Evolutionary conservation across 2,113 vertebrate genomes (phyloP).

Genomic region (Xenus cinereus): DNA sequence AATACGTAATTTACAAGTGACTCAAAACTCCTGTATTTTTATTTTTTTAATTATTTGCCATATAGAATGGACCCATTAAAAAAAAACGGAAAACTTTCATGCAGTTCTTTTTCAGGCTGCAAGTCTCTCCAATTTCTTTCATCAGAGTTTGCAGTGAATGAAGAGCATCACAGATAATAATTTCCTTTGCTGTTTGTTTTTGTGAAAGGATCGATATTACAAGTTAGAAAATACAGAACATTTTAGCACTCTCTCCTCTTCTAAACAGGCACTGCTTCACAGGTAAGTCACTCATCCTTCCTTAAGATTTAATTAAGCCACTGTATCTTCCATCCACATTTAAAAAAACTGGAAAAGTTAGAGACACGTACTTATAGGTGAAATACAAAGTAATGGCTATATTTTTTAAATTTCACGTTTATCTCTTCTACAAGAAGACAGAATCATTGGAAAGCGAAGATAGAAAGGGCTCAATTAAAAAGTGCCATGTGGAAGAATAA

Average conservation of each 20-base stretch:
- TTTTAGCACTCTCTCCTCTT: neutral
- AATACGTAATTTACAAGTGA: neutral
- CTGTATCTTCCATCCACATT: neutral
- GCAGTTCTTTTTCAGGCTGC: neutral
- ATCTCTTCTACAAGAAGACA: slow-evolving; percentile 48
- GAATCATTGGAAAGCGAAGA: slow-evolving; percentile 19
- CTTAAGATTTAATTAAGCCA: neutral
- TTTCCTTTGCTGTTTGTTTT: neutral
- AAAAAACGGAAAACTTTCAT: slow-evolving; percentile 25
- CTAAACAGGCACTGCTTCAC: slow-evolving; percentile 10
- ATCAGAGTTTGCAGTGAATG: neutral
- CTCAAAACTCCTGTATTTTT: neutral
- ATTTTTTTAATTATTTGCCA: neutral
- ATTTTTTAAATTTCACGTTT: slow-evolving; percentile 40
- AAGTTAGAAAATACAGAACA: neutral
- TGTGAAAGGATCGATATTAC: neutral
- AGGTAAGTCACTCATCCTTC: neutral
- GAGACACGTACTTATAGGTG: neutral
- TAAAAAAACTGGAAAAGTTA: neutral
- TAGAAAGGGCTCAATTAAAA: slow-evolving; percentile 34
- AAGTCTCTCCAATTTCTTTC: slow-evolving; percentile 2
- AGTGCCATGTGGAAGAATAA: slow-evolving; percentile 62
- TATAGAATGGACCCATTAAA: slow-evolving; percentile 21
- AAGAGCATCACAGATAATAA: neutral
- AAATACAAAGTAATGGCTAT: slow-evolving; percentile 28